These are phyloP conservation scores for Drosophila mauritiana DNA, from an alignment of 1,140 invertebrate species.

Conservation along the genomic window DNA sequence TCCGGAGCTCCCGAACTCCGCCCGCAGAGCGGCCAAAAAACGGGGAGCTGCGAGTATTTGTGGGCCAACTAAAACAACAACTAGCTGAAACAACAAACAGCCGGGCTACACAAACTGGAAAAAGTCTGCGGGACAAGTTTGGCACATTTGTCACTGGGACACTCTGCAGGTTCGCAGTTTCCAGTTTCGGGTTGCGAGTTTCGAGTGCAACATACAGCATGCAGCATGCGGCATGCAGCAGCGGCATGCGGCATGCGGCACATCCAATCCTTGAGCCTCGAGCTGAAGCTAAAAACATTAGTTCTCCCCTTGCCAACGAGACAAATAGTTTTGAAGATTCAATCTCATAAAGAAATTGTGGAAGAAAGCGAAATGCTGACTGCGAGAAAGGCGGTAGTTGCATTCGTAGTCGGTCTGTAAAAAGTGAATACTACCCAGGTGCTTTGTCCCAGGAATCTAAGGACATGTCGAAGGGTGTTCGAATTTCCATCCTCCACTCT, in stretches of 20 bases:
- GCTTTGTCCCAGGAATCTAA: not conserved
- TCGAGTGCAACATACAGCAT: constrained; percentile 55
- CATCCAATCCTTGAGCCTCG: no score
- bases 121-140: constrained; percentile 46
- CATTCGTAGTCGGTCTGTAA: not conserved
- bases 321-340: not conserved
- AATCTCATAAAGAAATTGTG: not conserved
- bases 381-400: not conserved
- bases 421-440: not conserved
- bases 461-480: constrained; percentile 4
- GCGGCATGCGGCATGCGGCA: no score
- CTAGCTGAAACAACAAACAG: constrained; percentile 15
- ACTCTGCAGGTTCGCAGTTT: constrained; percentile 12
- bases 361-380: not conserved
- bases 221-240: no score
- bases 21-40: not conserved
- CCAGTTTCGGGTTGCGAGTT: constrained; percentile 7
- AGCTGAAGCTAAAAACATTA: no score
- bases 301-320: no score
- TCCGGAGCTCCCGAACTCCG: not conserved
- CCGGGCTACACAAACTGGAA: not conserved
- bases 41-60: not conserved
- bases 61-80: constrained; percentile 5
- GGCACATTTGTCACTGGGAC: constrained; percentile 68
- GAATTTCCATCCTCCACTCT: not conserved